Evolutionary conservation across 2,797 vertebrate species (phyloP), one percentile per base, ranked within the genome.

Genomic region (Lepus oiostolus): DNA sequence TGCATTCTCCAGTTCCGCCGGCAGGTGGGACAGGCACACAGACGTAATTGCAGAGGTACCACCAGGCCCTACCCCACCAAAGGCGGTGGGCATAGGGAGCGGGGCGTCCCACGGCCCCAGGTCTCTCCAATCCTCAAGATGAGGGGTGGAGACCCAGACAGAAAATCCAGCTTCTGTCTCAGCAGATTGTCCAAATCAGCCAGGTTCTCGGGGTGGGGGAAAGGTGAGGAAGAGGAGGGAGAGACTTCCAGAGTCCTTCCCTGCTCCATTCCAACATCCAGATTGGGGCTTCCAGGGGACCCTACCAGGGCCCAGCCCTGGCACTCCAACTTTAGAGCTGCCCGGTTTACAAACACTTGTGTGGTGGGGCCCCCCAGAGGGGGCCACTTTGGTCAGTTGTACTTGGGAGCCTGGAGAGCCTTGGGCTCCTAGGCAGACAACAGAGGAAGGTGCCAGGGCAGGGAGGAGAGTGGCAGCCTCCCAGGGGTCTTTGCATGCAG

Each of bases 101-200:
- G 2, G 50, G 52, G 77, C 52, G 68, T 50, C 74, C 83, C 21
- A 14, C 5, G 67, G 76, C 58, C 38, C 96, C 60, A 90, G 85
- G 70, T 35, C 82, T 93, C 84, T 79, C 92, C 77, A 79, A 84
- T 88, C 90, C 84, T 87, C 84, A 71, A 93, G 85, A 86, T 38
- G 92, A 84, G 32, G 77, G 91, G 47, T 62, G 68, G n/a, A 50
- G 88, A 76, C n/a, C 28, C 79, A 90, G 94, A 96, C 96, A 96
- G 97, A 97, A 97, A 93, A 79, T 13, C 93, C 93, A 92, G 96
- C 95, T 97, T 97, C 96, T 96, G 95, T 96, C 94, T 67, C 38
- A 52, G 88, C n/a, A 95, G 90, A 97, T 47, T 81, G 88, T 92
- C 91, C 62, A 84, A 52, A 82, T 74, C 63, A 87, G 85, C 52